Conservation (phyloP, 1,140 invertebrate species). For the Theocolax elegans region DNA sequence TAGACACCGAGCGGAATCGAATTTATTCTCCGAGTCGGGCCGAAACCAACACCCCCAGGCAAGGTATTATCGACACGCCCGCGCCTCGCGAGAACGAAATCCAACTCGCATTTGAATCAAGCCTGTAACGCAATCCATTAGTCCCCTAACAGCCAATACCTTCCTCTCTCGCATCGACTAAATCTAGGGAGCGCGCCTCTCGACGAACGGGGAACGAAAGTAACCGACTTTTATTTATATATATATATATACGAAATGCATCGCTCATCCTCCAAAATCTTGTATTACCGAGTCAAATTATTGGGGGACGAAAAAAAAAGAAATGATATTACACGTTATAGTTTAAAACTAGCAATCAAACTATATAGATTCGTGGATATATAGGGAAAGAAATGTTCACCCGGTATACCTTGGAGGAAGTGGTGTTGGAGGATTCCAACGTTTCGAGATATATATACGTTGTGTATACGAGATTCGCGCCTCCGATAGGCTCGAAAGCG, state of each 20-base stretch:
- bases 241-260: too few relatives aligned
- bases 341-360: too few relatives aligned
- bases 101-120: constrained; percentile 67
- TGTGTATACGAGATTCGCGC: constrained; percentile 56
- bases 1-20: constrained; percentile 60
- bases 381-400: too few relatives aligned
- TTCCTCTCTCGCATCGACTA: constrained; percentile 44
- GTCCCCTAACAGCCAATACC: constrained; percentile 64
- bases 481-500: constrained; percentile 49
- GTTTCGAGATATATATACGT: neutral
- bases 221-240: too few relatives aligned
- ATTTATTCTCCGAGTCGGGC: constrained; percentile 54
- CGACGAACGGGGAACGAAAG: too few relatives aligned
- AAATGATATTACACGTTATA: too few relatives aligned
- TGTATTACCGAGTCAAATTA: too few relatives aligned
- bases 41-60: constrained; percentile 40
- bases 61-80: constrained; percentile 17
- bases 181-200: too few relatives aligned
- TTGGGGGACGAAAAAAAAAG: too few relatives aligned
- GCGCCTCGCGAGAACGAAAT: constrained; percentile 59
- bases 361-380: too few relatives aligned
- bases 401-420: neutral
- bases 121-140: constrained; percentile 66
- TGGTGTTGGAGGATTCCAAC: constrained; percentile 26
- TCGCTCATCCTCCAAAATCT: too few relatives aligned